phyloP scores from a whole-genome alignment of 53 echinoderm and acorn worm species.

The Zoroaster sp. region DNA sequence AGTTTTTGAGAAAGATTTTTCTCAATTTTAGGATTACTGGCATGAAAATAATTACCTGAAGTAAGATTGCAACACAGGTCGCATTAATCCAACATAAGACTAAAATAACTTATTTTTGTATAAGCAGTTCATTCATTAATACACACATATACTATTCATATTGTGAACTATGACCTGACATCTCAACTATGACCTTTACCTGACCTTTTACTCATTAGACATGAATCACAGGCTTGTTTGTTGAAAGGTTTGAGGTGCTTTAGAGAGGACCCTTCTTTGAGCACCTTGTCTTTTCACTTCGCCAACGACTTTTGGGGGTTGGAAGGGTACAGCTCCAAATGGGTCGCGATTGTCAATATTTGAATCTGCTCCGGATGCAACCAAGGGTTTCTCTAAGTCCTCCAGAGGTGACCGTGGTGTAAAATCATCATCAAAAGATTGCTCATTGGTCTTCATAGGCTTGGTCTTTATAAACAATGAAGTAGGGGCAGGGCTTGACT shows the following conservation, averaged over 20 bases:
- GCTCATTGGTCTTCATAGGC: background rate
- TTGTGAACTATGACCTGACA: too few species aligned
- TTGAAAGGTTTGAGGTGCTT: slow-evolving; percentile 34
- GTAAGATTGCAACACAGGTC: background rate
- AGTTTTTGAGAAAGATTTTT: background rate
- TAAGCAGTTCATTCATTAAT: background rate
- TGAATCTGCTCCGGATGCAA: background rate
- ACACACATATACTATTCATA: background rate
- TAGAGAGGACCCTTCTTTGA: slow-evolving; percentile 40
- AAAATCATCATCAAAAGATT: slow-evolving; percentile 60
- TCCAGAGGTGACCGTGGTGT: background rate
- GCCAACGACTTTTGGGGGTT: slow-evolving; percentile 58
- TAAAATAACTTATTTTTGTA: background rate
- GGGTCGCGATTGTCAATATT: slow-evolving; percentile 70
- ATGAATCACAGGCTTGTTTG: slow-evolving; percentile 52
- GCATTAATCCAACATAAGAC: background rate
- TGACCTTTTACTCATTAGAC: background rate
- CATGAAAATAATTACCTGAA: background rate
- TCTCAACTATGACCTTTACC: background rate
- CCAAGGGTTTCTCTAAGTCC: background rate
- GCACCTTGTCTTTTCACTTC: slow-evolving; percentile 65
- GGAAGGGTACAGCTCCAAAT: slow-evolving; percentile 90
- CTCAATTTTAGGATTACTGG: background rate
- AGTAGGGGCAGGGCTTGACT: background rate
- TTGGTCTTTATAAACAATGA: background rate